Base-by-base conservation (phyloP, 2,113 vertebrate species). In the Semnornis frantzii region DNA sequence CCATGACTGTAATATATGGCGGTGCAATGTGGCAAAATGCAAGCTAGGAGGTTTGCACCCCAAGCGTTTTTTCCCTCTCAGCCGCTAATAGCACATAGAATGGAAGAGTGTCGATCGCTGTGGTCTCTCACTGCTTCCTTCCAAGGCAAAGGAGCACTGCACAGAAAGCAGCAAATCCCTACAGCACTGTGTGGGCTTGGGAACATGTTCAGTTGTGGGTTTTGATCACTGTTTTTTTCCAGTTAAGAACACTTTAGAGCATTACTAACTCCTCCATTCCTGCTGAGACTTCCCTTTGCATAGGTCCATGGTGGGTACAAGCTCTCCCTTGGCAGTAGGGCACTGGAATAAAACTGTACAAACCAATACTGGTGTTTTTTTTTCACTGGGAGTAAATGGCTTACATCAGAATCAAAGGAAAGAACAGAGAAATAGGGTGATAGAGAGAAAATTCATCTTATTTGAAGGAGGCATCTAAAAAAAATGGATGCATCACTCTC, bases 101-200 rank as follows among this genome's bases (percentile, higher is more conserved):
- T 7, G 13, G 72, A 28, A 44, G 25, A 75, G 33, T 24, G 28
- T 1, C 1, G 13, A 76, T 46, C 4, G 2, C 30, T 46, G 57
- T 1, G 0, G 5, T 46, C n/a, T 74, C 46, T 74, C 57, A 24
- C 42, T 11, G 3, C 39, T 79, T 42, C 34, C 37, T 54, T 66
- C 50, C 58, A 62, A 84, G 76, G 50, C 66, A 79, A 87, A 89
- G 33, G 9, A 12, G 33, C 7, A 21, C 27, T 54, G 10, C 27
- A 69, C 37, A 86, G 57, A 57, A 88, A 72, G 34, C 4, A 65
- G 33, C 16, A 74, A 77, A 83, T 34, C 23, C 30, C 59, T 46
- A 16, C 0, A 3, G 20, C 1, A 1, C 28, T 30, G 6, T 58
- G 52, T 6, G 19, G 15, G 39, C n/a, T 73, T 3, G 2, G 31